These are phyloP conservation scores for Amphiprion percula DNA, from an alignment of 2,113 vertebrate genomes.

Conservation along the genomic window DNA sequence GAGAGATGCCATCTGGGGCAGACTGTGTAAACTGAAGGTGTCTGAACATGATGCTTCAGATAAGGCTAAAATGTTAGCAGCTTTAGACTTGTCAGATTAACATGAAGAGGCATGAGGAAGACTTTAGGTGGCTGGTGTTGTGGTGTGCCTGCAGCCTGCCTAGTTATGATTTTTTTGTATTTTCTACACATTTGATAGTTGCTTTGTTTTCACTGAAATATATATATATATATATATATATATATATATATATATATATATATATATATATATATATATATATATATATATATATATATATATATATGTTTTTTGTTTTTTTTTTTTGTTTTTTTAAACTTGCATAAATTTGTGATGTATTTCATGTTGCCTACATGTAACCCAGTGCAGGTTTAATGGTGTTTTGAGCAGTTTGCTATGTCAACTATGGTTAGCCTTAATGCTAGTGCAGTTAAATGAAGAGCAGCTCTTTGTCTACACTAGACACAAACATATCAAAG, in stretches of 20 bases:
- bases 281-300: too few relatives aligned
- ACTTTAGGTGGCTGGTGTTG: slow-evolving; percentile 1
- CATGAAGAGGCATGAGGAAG: slow-evolving; percentile 65
- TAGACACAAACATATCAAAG: not conserved
- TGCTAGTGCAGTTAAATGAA: slow-evolving; percentile 46
- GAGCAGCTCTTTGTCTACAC: slow-evolving; percentile 20
- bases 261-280: too few relatives aligned
- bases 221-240: too few relatives aligned
- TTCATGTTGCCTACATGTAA: not conserved
- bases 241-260: too few relatives aligned
- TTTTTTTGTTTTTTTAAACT: not conserved
- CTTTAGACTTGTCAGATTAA: slow-evolving; percentile 63
- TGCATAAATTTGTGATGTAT: not conserved
- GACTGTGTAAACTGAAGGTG: slow-evolving; percentile 77
- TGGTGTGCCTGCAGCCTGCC: slow-evolving; percentile 3
- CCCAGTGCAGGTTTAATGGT: not conserved
- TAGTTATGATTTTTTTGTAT: not conserved
- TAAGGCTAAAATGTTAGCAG: slow-evolving; percentile 66
- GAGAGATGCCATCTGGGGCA: slow-evolving; percentile 69
- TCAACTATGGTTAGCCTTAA: slow-evolving; percentile 15
- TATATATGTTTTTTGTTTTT: too few relatives aligned
- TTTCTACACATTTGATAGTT: not conserved
- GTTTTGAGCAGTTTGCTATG: slow-evolving; percentile 9
- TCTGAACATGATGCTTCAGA: slow-evolving; percentile 75
- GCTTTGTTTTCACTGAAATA: not conserved